Evolutionary conservation across 2,888 invertebrate species (phyloP).

Genomic region (Gortyna flavago): DNA sequence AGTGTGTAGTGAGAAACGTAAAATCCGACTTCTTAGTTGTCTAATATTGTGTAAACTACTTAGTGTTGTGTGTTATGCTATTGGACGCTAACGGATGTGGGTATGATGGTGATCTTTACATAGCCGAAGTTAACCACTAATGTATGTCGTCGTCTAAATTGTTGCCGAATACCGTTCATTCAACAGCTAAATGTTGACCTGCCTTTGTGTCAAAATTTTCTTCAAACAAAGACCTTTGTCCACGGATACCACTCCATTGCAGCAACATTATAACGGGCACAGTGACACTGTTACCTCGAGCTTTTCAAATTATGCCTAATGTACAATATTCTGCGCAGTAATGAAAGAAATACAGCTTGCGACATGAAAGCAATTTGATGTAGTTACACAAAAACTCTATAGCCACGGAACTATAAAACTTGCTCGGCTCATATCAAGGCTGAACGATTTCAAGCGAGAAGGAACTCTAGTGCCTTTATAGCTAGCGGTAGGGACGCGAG

Average conservation of each 20-base stretch:
- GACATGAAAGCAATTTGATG: slow-evolving; percentile 14
- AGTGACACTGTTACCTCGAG: slow-evolving; percentile 10
- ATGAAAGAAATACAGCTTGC: slow-evolving; percentile 21
- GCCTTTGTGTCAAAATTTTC: slow-evolving; percentile 4
- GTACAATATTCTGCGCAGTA: slow-evolving; percentile 1
- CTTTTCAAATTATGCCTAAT: slow-evolving; percentile 4
- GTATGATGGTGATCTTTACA: slow-evolving; percentile 3
- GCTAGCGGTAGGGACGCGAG: slow-evolving; percentile 8
- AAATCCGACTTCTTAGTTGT: neutral
- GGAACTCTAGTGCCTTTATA: slow-evolving; percentile 9
- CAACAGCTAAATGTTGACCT: slow-evolving; percentile 1
- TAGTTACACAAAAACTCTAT: neutral
- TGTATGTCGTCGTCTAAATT: neutral
- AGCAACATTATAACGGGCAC: slow-evolving; percentile 22
- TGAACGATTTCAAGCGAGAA: slow-evolving; percentile 9
- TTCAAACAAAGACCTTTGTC: slow-evolving; percentile 29
- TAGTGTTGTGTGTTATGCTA: too few relatives aligned
- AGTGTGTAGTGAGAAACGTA: neutral
- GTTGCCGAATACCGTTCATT: neutral
- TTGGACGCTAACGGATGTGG: neutral
- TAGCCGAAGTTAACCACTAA: neutral
- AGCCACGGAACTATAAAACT: neutral
- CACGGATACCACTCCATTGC: neutral
- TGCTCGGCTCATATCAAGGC: slow-evolving; percentile 22
- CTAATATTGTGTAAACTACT: too few relatives aligned